These are phyloP conservation scores for Cisticola juncidis DNA, from an alignment of 2,113 vertebrate species.

Conservation along the genomic window DNA sequence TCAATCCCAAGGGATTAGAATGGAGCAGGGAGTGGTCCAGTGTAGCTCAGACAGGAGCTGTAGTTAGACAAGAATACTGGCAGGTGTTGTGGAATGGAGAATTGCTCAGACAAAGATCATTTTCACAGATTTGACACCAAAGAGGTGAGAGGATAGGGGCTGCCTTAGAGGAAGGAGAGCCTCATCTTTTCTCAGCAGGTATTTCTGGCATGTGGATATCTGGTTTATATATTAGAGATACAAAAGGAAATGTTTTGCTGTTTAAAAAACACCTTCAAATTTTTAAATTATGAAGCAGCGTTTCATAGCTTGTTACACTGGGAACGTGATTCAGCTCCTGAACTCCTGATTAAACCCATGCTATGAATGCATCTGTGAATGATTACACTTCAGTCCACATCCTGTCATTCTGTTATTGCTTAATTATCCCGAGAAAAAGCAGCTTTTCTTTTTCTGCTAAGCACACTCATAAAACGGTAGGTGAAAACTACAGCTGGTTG, in stretches of 20 bases:
- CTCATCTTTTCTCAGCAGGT: background rate
- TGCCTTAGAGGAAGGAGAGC: background rate
- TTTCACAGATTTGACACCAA: background rate
- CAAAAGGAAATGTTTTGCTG: background rate
- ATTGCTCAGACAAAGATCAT: background rate
- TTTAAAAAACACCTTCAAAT: background rate
- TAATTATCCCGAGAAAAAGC: conserved; percentile 11
- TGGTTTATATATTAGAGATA: background rate
- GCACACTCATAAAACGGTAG: background rate
- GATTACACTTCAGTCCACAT: background rate
- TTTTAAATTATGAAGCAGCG: background rate
- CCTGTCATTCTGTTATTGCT: background rate
- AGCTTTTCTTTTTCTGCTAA: background rate
- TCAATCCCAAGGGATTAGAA: background rate
- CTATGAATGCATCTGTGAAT: background rate
- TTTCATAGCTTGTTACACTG: background rate
- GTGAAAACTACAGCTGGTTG: background rate
- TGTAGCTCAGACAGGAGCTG: background rate
- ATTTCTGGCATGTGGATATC: background rate
- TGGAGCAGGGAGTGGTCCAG: background rate
- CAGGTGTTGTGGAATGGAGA: background rate
- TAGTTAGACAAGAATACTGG: background rate
- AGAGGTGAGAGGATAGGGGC: background rate
- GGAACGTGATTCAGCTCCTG: background rate
- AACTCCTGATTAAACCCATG: background rate